phyloP scores from a whole-genome alignment of 2,113 vertebrate species.

The human region DNA sequence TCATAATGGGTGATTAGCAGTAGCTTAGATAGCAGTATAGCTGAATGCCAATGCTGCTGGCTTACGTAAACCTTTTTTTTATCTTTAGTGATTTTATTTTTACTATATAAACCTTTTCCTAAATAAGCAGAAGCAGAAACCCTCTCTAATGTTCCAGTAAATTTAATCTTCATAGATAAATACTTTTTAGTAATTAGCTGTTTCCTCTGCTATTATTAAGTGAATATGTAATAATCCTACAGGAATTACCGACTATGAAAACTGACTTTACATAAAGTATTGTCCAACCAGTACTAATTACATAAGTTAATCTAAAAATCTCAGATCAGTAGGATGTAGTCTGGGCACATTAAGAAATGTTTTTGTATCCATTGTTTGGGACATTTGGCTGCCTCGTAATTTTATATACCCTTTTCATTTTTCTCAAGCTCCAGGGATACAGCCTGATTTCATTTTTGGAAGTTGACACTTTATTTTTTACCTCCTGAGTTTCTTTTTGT shows the following conservation, averaged over 20 bases:
- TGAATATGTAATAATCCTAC: background rate
- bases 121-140: slow-evolving; percentile 5
- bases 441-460: background rate
- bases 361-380: background rate
- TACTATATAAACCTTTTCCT: background rate
- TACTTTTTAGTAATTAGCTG: background rate
- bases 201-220: slow-evolving; percentile 17
- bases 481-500: background rate
- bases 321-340: background rate
- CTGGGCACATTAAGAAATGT: background rate
- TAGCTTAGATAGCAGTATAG: background rate
- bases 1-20: background rate
- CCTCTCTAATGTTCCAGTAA: background rate
- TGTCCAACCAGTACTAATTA: background rate
- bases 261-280: background rate
- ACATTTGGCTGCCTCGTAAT: background rate
- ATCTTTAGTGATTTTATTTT: slow-evolving; percentile 6
- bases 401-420: background rate
- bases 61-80: background rate
- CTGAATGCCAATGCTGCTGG: background rate
- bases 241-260: background rate
- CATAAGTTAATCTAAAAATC: background rate
- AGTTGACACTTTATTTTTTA: background rate
- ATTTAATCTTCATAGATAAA: slow-evolving; percentile 17
- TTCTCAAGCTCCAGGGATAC: background rate